Percentiles rank a stretch among this genome's conserved stretches.
phyloP scores from a whole-genome alignment of 1,140 invertebrate genomes.

The Trichonephila clavata region DNA sequence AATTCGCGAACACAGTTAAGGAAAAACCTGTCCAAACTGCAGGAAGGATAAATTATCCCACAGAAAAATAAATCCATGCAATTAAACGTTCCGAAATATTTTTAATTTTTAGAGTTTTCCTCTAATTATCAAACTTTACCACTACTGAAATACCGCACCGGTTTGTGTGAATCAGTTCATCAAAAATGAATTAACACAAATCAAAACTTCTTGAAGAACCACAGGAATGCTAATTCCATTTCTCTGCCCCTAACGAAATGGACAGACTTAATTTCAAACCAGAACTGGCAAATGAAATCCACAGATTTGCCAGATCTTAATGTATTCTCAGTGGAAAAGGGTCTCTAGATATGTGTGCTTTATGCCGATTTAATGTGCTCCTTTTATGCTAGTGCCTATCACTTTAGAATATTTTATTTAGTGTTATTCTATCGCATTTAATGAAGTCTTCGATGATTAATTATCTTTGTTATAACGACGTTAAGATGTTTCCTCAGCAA shows the following conservation, averaged over 20 bases:
- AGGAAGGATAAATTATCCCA: too few relatives aligned
- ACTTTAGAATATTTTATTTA: conserved; percentile 46
- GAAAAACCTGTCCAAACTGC: too few relatives aligned
- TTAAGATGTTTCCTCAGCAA: conserved; percentile 44
- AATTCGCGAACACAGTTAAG: too few relatives aligned
- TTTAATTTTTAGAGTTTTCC: too few relatives aligned
- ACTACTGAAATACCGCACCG: background rate
- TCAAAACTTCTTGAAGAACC: background rate
- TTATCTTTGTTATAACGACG: conserved; percentile 57
- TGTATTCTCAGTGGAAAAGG: background rate
- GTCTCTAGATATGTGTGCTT: conserved; percentile 34
- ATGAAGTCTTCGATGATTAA: conserved; percentile 65
- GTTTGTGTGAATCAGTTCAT: background rate
- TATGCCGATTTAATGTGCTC: conserved; percentile 55
- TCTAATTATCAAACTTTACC: background rate
- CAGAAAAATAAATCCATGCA: too few relatives aligned
- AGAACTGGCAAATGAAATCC: background rate
- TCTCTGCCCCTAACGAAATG: background rate
- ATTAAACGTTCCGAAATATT: too few relatives aligned
- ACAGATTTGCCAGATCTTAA: background rate
- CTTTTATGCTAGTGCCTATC: conserved; percentile 10
- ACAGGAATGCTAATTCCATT: background rate
- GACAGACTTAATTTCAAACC: background rate
- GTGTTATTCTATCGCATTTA: conserved; percentile 62
- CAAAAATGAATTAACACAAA: background rate